These are phyloP conservation scores for Temnothorax ravouxi DNA, from an alignment of 2,888 invertebrate species.

Conservation along the genomic window DNA sequence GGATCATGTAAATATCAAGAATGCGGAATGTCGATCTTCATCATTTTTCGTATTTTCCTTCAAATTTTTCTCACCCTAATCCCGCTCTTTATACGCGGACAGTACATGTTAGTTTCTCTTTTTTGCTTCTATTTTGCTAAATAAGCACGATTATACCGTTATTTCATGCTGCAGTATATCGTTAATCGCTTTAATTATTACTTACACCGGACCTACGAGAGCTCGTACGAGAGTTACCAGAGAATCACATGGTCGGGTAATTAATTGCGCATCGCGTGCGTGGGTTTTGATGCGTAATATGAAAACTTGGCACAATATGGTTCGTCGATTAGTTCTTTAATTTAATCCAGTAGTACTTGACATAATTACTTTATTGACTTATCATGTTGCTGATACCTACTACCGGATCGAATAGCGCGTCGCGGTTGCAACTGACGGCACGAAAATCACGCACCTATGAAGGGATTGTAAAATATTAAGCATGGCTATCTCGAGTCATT, in stretches of 20 bases:
- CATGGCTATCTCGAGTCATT: constrained; percentile 22
- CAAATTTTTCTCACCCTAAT: not conserved
- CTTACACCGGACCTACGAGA: not conserved
- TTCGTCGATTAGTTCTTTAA: not conserved
- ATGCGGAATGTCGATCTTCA: too few relatives aligned
- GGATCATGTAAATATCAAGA: not conserved
- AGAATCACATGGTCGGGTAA: not conserved
- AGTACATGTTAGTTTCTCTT: not conserved
- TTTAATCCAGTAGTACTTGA: not conserved
- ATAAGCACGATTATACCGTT: not conserved
- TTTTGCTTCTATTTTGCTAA: not conserved
- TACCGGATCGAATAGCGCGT: not conserved
- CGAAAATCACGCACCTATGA: constrained; percentile 7
- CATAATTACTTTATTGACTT: not conserved
- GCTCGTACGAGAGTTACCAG: not conserved
- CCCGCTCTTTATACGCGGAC: not conserved
- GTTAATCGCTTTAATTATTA: constrained; percentile 28
- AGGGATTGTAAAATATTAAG: constrained; percentile 20
- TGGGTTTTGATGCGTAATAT: not conserved
- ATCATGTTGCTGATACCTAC: not conserved
- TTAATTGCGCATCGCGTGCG: constrained; percentile 10
- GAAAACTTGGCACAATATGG: not conserved
- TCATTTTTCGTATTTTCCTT: not conserved
- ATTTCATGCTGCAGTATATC: not conserved
- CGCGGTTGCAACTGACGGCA: not conserved